These are phyloP conservation scores for Dolichotis patagonum DNA, from an alignment of 2,113 vertebrate species.

Conservation along the genomic window DNA sequence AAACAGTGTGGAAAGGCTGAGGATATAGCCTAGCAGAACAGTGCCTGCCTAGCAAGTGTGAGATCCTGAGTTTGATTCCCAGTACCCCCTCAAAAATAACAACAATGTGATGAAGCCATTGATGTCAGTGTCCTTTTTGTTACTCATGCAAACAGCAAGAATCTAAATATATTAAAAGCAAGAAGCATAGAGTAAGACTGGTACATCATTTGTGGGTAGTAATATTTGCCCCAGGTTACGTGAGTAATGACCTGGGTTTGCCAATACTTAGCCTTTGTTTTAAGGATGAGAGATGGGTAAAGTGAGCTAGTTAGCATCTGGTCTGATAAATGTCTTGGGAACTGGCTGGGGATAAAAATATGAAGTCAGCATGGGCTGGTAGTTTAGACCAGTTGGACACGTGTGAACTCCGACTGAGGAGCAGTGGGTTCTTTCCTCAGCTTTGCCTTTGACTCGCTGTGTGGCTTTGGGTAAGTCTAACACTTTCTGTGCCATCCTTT, in stretches of 20 bases:
- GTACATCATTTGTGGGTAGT: not conserved
- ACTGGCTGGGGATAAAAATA: not conserved
- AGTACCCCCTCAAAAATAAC: too few relatives aligned
- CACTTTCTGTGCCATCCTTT: conserved; percentile 80
- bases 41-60: too few relatives aligned
- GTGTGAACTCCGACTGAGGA: conserved; percentile 74
- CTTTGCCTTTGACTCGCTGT: conserved; percentile 83
- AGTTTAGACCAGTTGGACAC: not conserved
- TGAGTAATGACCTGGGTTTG: not conserved
- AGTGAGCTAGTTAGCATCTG: not conserved
- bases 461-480: conserved; percentile 83
- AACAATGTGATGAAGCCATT: not conserved
- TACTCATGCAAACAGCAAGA: not conserved
- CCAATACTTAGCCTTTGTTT: not conserved
- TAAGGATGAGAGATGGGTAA: not conserved
- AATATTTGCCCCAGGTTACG: not conserved
- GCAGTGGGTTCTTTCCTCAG: conserved; percentile 82
- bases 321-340: conserved; percentile 5
- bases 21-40: too few relatives aligned
- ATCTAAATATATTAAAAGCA: conserved; percentile 14
- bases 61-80: too few relatives aligned
- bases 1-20: not conserved
- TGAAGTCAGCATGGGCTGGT: conserved; percentile 13
- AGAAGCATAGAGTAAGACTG: not conserved
- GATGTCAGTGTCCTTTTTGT: conserved; percentile 11